Percentiles rank a stretch among this genome's conserved stretches.
Evolutionary conservation across 2,113 vertebrate species (phyloP).

Genomic region (Stigmatopora argus): DNA sequence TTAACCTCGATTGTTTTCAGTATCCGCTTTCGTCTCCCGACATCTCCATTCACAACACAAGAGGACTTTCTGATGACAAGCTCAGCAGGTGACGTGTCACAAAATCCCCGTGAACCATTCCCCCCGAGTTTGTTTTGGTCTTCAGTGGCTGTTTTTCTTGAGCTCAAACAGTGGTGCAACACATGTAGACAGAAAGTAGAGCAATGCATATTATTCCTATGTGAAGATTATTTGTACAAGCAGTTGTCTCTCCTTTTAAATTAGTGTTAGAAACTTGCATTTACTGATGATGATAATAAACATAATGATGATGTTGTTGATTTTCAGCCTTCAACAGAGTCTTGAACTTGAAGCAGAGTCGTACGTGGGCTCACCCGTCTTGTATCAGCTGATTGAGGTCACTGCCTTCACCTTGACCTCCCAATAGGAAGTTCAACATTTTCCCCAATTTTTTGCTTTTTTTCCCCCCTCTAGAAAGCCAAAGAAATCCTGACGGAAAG

Average conservation of each 20-base stretch:
- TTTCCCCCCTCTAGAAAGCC: constrained; percentile 76
- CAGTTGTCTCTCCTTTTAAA: too few species aligned
- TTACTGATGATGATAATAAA: background rate
- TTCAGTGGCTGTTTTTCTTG: too few species aligned
- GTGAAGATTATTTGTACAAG: too few species aligned
- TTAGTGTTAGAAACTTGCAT: too few species aligned
- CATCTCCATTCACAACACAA: constrained; percentile 81
- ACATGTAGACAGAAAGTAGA: too few species aligned
- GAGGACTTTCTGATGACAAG: constrained; percentile 93
- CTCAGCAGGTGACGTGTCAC: constrained; percentile 74
- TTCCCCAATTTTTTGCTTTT: background rate
- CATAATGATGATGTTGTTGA: background rate
- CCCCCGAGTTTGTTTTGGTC: too few species aligned
- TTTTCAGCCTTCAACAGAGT: constrained; percentile 61
- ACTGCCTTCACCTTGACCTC: background rate
- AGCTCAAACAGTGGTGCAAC: too few species aligned
- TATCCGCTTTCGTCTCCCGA: constrained; percentile 59
- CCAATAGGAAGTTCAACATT: background rate
- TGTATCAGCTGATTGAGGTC: constrained; percentile 78
- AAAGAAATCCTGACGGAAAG: constrained; percentile 96
- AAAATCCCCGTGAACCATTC: too few species aligned
- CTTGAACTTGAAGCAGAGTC: constrained; percentile 69
- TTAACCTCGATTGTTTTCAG: constrained; percentile 18
- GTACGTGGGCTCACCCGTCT: constrained; percentile 64
- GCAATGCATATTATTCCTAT: too few species aligned